Evolutionary conservation across 2,113 vertebrate species (phyloP), one percentile per base, ranked within the genome.

Genomic region (rat (Rattus norvegicus)): DNA sequence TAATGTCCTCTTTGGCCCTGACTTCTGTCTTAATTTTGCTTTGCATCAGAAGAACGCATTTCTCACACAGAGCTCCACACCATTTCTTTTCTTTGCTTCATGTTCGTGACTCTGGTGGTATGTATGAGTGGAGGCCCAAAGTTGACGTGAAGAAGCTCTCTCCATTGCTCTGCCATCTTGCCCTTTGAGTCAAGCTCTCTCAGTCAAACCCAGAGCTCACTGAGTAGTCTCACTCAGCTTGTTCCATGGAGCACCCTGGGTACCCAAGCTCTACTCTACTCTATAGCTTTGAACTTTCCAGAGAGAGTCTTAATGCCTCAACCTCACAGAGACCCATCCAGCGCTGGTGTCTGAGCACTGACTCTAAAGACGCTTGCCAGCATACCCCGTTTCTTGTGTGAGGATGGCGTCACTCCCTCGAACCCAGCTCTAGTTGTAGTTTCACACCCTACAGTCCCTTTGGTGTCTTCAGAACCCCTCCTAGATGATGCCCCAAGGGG

Each of bases 391-490:
- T 19, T 30, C 59, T 28, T 36, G 30, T 49, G 63, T 69, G n/a
- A 43, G 33, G 7, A 19, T 56, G 54, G 52, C 6, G 1, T 43
- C 52, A 33, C 30, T 7, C 7, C 2, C 72, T 20, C 11, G 36
- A 22, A 76, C 13, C 5, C 83, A 65, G 39, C 83, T 86, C 63
- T 24, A 0, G 28, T 20, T 65, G 61, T 28, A 47, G 10, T 16
- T 65, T 86, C 28, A 33, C 9, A 33, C 1, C 4, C 39, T 85
- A 43, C 43, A 33, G 39, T 5, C 12, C 36, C 49, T 69, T 22
- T 8, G 0, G 3, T 12, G 17, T 24, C 2, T 13, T 56, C 19
- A n/a, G 8, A 0, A 14, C 16, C 33, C 56, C 7, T 7, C 26
- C 11, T 63, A 20, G 36, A 61, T 63, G 30, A 61, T 59, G 59